phyloP scores from a whole-genome alignment of 2,888 invertebrate species.

The Serripes groenlandicus region DNA sequence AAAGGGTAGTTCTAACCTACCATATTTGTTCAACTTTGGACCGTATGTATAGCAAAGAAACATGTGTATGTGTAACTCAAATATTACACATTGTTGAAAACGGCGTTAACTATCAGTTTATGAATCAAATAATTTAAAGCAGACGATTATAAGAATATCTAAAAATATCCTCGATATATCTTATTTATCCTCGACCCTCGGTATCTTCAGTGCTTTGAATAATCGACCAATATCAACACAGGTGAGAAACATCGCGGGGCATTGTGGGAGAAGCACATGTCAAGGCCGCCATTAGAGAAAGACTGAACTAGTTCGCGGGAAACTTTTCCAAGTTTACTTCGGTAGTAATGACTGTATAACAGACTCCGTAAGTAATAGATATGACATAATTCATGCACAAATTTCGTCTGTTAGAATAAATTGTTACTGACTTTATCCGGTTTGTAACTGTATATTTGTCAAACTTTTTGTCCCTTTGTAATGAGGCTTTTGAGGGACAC shows the following conservation, averaged over 20 bases:
- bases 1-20: too few species aligned
- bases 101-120: too few species aligned
- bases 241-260: slow-evolving; percentile 60
- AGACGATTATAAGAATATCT: too few species aligned
- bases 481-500: slow-evolving; percentile 61
- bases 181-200: too few species aligned
- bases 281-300: slow-evolving; percentile 68
- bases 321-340: slow-evolving; percentile 50
- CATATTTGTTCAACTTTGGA: too few species aligned
- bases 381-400: not conserved
- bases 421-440: not conserved
- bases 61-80: too few species aligned
- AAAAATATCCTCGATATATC: too few species aligned
- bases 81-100: too few species aligned
- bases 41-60: too few species aligned
- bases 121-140: too few species aligned
- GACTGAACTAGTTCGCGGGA: slow-evolving; percentile 64
- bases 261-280: slow-evolving; percentile 68
- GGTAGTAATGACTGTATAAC: not conserved
- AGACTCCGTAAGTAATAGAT: not conserved
- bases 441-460: not conserved
- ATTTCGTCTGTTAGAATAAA: not conserved
- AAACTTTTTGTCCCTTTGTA: slow-evolving; percentile 49
- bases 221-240: slow-evolving; percentile 48
- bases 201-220: slow-evolving; percentile 7